Evolutionary conservation across 2,797 vertebrate species (phyloP).

Genomic region (Okamejei kenojei): DNA sequence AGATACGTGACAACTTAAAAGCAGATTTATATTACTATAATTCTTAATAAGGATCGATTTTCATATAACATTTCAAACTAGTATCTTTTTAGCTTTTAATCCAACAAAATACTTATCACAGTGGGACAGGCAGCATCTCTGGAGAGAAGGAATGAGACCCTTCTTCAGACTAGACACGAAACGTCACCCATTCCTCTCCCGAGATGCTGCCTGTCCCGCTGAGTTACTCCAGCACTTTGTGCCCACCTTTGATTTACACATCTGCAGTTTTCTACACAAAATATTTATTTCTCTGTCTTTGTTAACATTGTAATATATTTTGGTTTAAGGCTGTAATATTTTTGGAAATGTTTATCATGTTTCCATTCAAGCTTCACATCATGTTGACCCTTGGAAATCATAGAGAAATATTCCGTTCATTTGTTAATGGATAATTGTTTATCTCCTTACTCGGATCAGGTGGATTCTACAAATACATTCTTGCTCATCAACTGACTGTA

Average conservation of each 20-base stretch:
- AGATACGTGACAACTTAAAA: not conserved
- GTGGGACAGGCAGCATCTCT: too few relatives aligned
- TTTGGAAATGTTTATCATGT: not conserved
- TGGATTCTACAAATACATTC: conserved; percentile 24
- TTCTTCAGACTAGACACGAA: too few relatives aligned
- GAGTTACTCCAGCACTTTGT: too few relatives aligned
- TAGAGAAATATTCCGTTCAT: not conserved
- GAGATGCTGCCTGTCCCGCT: too few relatives aligned
- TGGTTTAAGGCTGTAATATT: not conserved
- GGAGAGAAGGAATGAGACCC: too few relatives aligned
- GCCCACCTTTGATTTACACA: too few relatives aligned
- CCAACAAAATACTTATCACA: not conserved
- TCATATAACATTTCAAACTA: not conserved
- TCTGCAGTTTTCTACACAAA: not conserved
- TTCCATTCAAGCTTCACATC: not conserved
- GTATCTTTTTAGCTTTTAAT: not conserved
- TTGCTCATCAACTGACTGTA: too few relatives aligned
- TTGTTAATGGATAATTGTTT: not conserved
- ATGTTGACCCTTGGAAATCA: not conserved
- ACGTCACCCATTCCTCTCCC: too few relatives aligned
- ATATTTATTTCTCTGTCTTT: not conserved
- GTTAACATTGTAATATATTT: not conserved
- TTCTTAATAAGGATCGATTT: not conserved
- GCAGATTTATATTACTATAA: not conserved
- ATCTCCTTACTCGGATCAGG: not conserved